Evolutionary conservation across 2,888 invertebrate species (phyloP), one percentile per base, ranked within the genome.

Genomic region (Eurytoma californica): DNA sequence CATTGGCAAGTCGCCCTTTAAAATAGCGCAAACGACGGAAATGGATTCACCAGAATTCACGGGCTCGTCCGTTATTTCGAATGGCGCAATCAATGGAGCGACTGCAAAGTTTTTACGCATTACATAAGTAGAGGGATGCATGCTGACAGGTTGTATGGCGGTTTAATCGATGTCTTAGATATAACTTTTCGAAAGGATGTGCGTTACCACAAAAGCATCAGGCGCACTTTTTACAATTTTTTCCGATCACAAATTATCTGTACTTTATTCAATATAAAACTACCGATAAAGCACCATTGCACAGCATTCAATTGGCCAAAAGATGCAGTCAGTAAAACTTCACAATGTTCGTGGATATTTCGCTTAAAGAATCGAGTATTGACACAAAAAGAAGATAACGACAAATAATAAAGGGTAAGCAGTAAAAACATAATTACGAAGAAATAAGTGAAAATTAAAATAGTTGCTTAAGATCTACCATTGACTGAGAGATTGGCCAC

Each of bases 21-120:
- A 92, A 53, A 94, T 94, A 20, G 94, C 93, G 88, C 96, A 96
- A 76, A 93, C 93, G 3, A 95, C 92, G 82, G 95, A 95, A 77
- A 95, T 94, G 79, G 94, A 93, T 82, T 96, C 95, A 49, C 95
- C 96, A 83, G 94, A 94, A 87, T 95, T 95, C 61, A 95, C 94
- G 81, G 95, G 93, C 84, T 95, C 94, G 72, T 95, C 95, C 82
- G 94, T 94, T 85, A 95, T 94, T 86, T 92, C 92, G 88, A 95
- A 95, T 60, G 94, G 94, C 85, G 93, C 92, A 84, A 95, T 94
- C 92, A 94, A 94, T 80, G 95, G 95, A 84, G 93, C 90, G 88
- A 95, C 94, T 94, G 90, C 51, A 79, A 81, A 55, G 14, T 51
- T 67, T 57, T 16, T 66, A 18, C 24, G 16, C 20, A 20, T 57